Base-by-base conservation (phyloP, 2,797 vertebrate species). In the Leptoclinus maculatus region DNA sequence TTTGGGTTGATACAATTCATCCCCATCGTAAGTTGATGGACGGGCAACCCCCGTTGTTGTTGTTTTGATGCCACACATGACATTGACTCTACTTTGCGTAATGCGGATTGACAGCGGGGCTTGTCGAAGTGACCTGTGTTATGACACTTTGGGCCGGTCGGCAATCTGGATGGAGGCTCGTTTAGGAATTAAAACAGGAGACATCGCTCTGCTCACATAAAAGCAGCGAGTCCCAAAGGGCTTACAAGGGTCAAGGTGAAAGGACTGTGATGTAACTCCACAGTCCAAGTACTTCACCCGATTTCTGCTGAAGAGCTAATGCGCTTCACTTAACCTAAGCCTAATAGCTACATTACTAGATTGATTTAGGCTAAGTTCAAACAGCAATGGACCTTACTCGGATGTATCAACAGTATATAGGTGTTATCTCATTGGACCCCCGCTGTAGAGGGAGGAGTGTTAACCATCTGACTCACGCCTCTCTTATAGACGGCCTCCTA, bases 181-280 rank as follows among this genome's bases (percentile, higher is more conserved):
- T 89, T 91, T 84, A 85, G 90, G 88, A 90, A 89, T 87, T 83
- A 80, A 87, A 91, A 79, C 89, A 80, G 86, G 91, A 88, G 87
- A 77, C 85, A 60, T 82, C 76, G 69, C 66, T 78, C 80, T 74
- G 66, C 70, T 84, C 65, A 3, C 66, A 75, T 67, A 84, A 81
- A 84, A 54, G 69, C 76, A 65, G 45, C 14, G 51, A 78, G 78
- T 75, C 71, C 58, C 47, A 76, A 38, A 17, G 74, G 79, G 51
- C 68, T 69, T 60, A 7, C 62, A 16, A 34, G 68, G 87, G 65
- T 88, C 74, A 88, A 88, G 88, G 89, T 91, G 71, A 87, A 79
- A 74, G 71, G 54, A 60, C 1, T 4, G 74, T 89, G 92, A 91
- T 76, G 86, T 77, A 91, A 92, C 74, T 13, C 27, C 51, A 8